Base-by-base conservation (phyloP, 1,140 invertebrate genomes). In the Drosophila repletoides region DNA sequence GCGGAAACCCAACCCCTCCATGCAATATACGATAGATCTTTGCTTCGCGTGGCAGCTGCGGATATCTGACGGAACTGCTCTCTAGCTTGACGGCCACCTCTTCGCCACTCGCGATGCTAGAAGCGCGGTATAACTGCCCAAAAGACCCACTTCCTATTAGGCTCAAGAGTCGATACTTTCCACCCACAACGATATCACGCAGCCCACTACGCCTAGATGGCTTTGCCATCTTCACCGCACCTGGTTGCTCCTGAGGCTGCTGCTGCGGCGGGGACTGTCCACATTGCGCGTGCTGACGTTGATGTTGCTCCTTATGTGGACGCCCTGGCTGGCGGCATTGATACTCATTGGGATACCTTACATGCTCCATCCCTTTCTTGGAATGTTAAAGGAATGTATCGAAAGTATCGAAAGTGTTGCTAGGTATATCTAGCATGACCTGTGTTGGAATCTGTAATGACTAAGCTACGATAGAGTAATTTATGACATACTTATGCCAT, bases 1-100 rank as follows among this genome's bases (percentile, higher is more conserved):
- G 95, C 75, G 97, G 97, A 91, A 98, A 97, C 58, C 97, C 97
- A 73, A 96, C 93, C 38, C 96, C 96, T 63, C 97, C 97, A 80
- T 96, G 94, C 64, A 98, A 91, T 84, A 98, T 95, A 91, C 94
- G 95, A 76, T 96, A 96, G 68, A 97, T 91, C 92, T 96, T 98
- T 69, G 95, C 96, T 91, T 98, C 97, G 90, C 98, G 98, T 4
- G 97, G 91, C 51, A 98, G 92, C 90, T 98, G 96, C 17, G 97
- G 97, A 91, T 98, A 97, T 80, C 95, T 93, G 17, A 96, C 96
- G 90, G 94, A 94, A n/a, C 94, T 91, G 61, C 93, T 94, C 92
- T 98, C 97, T 72, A 98, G 91, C 91, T 98, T 98, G 9, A 98
- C 95, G 69, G 97, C 97, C 24, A 98, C 97, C 92, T 98, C 96